Percentiles rank a stretch among this genome's conserved stretches.
Conservation (phyloP, 2,113 vertebrate genomes). For the Helogale parvula region DNA sequence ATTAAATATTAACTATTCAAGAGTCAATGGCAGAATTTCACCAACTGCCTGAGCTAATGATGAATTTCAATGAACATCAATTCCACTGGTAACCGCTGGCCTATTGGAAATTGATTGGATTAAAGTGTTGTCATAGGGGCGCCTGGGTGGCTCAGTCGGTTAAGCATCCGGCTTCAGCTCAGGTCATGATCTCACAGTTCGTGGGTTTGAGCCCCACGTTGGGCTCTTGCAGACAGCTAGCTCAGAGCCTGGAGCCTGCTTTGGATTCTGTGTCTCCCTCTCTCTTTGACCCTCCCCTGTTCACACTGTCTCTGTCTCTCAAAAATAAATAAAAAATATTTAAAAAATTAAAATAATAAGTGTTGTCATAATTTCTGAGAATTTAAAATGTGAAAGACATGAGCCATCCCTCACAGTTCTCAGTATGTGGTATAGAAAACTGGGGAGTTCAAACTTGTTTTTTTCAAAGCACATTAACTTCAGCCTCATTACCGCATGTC, state of each 20-base stretch:
- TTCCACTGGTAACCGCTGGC: not conserved
- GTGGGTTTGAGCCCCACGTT: too few species aligned
- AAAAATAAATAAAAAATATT: too few species aligned
- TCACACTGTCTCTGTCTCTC: too few species aligned
- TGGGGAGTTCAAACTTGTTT: not conserved
- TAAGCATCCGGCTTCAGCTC: too few species aligned
- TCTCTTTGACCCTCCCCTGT: too few species aligned
- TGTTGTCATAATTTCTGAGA: not conserved
- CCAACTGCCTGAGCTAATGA: not conserved
- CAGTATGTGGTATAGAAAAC: not conserved
- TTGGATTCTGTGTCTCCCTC: too few species aligned
- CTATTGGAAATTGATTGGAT: not conserved
- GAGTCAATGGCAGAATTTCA: not conserved
- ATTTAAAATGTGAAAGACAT: not conserved
- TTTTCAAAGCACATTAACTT: conserved; percentile 52
- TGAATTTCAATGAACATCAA: not conserved
- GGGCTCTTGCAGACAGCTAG: too few species aligned
- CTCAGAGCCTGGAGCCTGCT: too few species aligned
- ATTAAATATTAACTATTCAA: not conserved
- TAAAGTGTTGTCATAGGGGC: not conserved
- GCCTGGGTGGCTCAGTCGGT: too few species aligned
- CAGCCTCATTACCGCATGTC: not conserved
- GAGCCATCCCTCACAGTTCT: not conserved
- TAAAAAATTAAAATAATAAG: too few species aligned
- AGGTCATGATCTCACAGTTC: too few species aligned